Evolutionary conservation across 2,888 invertebrate species (phyloP).

Genomic region (Lithosia quadra): DNA sequence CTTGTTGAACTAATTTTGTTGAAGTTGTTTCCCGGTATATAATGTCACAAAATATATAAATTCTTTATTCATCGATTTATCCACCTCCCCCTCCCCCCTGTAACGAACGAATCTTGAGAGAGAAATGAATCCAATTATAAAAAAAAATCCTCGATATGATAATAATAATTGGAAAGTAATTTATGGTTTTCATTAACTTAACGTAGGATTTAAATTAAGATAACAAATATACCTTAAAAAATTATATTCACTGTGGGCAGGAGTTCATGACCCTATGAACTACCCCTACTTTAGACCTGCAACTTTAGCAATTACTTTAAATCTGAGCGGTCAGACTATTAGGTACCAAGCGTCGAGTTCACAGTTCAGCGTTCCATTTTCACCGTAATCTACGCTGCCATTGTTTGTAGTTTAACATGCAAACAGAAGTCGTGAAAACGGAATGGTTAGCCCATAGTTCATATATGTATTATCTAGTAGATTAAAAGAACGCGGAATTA

Average conservation of each 20-base stretch:
- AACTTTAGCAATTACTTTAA: not conserved
- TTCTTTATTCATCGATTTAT: no score
- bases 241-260: no score
- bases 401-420: constrained; percentile 4
- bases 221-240: no score
- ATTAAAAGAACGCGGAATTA: not conserved
- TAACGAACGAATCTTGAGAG: no score
- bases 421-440: not conserved
- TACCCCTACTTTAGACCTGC: not conserved
- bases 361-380: constrained; percentile 1
- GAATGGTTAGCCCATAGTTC: not conserved
- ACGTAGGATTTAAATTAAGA: not conserved
- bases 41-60: no score
- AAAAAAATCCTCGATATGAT: no score
- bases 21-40: no score
- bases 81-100: no score
- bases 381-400: constrained; percentile 2
- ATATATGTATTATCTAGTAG: not conserved
- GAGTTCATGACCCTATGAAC: not conserved
- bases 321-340: not conserved
- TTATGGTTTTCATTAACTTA: not conserved
- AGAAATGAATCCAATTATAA: no score
- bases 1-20: no score
- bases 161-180: not conserved
- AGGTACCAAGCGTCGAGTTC: not conserved